Evolutionary conservation across 2,888 invertebrate genomes (phyloP).

Genomic region (Vanessa cardui): DNA sequence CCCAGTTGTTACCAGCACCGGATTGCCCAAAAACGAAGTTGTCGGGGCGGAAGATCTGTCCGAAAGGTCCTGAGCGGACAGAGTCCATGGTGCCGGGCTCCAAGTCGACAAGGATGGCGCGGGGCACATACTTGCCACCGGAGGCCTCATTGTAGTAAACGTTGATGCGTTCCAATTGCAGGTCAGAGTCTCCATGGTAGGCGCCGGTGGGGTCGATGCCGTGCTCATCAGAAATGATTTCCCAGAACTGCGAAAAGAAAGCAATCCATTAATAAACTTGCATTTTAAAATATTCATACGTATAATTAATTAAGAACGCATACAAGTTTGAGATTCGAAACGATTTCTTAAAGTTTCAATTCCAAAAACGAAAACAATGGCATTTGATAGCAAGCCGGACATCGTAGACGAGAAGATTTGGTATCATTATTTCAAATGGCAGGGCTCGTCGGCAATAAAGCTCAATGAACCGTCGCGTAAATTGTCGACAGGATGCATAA

Average conservation of each 20-base stretch:
- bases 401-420: slow-evolving; percentile 6
- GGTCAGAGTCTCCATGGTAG: slow-evolving; percentile 94
- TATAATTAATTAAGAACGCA: neutral
- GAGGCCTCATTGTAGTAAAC: slow-evolving; percentile 98
- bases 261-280: slow-evolving; percentile 66
- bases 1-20: slow-evolving; percentile 84
- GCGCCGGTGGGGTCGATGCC: slow-evolving; percentile 96
- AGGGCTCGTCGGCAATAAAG: slow-evolving; percentile 50
- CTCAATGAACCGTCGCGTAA: slow-evolving; percentile 68
- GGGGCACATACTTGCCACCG: slow-evolving; percentile 75
- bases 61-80: slow-evolving; percentile 86
- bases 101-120: slow-evolving; percentile 73
- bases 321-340: too few species aligned
- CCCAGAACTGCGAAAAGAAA: slow-evolving; percentile 88
- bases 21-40: slow-evolving; percentile 88
- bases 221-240: slow-evolving; percentile 97
- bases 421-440: slow-evolving; percentile 29
- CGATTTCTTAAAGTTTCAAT: neutral
- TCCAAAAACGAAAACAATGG: neutral
- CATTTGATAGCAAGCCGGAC: neutral
- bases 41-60: slow-evolving; percentile 89
- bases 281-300: neutral
- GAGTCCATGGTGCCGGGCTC: slow-evolving; percentile 85
- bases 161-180: slow-evolving; percentile 96
- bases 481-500: slow-evolving; percentile 70